These are phyloP conservation scores for Spondyliosoma cantharus DNA, from an alignment of 2,797 vertebrate genomes.

Conservation along the genomic window DNA sequence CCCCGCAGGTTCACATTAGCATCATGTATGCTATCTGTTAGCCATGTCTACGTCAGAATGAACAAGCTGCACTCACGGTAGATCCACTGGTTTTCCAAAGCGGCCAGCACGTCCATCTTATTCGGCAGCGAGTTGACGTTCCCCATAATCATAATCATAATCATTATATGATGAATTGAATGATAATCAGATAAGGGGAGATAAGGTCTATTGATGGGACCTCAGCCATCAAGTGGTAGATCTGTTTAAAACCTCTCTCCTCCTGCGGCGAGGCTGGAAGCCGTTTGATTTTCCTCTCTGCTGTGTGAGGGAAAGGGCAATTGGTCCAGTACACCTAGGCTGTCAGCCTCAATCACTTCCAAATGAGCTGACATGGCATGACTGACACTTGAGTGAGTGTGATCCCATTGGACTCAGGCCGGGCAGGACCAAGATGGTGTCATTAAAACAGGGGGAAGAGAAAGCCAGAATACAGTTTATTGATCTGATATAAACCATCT, in stretches of 20 bases:
- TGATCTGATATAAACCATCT: conserved; percentile 47
- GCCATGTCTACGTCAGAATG: too few species aligned
- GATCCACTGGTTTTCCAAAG: too few species aligned
- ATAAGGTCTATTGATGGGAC: conserved; percentile 1
- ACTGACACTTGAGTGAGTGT: conserved; percentile 28
- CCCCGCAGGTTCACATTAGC: too few species aligned
- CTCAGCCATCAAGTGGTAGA: neutral
- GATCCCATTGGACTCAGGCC: conserved; percentile 19
- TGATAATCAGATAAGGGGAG: conserved; percentile 39
- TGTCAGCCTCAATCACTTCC: conserved; percentile 51
- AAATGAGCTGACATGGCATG: conserved; percentile 56
- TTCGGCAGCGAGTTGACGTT: too few species aligned
- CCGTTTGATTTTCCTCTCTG: conserved; percentile 16
- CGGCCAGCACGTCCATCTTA: too few species aligned
- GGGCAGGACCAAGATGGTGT: neutral
- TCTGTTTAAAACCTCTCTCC: conserved; percentile 20
- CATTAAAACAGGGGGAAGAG: conserved; percentile 41
- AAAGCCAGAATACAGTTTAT: conserved; percentile 36
- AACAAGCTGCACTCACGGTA: too few species aligned
- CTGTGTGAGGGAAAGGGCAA: conserved; percentile 39
- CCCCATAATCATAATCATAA: too few species aligned
- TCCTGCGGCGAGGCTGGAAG: neutral
- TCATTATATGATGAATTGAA: conserved; percentile 5
- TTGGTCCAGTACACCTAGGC: conserved; percentile 28
- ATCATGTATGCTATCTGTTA: too few species aligned